phyloP scores from a whole-genome alignment of 1,140 invertebrate genomes.

The Diorhabda elongata region DNA sequence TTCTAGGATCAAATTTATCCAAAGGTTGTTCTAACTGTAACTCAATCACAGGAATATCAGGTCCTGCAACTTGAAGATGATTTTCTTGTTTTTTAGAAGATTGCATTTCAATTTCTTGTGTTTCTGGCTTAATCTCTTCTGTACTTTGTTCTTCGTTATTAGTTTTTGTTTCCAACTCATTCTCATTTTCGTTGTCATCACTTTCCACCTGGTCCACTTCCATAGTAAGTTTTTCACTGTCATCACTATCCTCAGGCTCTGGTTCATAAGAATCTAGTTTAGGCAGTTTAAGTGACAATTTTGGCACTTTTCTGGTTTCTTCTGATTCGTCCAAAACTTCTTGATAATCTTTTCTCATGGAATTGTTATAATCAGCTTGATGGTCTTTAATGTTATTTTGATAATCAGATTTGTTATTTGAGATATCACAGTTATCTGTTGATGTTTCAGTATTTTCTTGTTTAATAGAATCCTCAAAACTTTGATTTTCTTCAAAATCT shows the following conservation, averaged over 20 bases:
- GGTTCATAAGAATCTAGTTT: conserved; percentile 39
- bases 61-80: conserved; percentile 50
- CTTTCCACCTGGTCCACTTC: conserved; percentile 44
- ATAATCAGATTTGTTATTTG: neutral
- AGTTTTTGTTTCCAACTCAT: conserved; percentile 18
- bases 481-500: neutral
- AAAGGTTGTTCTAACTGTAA: conserved; percentile 68
- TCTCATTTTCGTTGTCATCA: conserved; percentile 34
- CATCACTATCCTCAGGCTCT: conserved; percentile 48
- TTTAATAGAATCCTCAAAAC: neutral
- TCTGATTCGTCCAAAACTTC: conserved; percentile 17
- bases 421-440: neutral
- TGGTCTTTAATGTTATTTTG: neutral
- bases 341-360: conserved; percentile 2
- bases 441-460: neutral
- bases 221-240: conserved; percentile 55
- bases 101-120: neutral
- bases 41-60: conserved; percentile 64
- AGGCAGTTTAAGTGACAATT: conserved; percentile 52
- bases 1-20: conserved; percentile 66
- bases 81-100: conserved; percentile 8
- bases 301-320: conserved; percentile 49
- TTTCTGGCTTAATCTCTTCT: conserved; percentile 16
- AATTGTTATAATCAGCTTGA: neutral
- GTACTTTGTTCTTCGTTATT: conserved; percentile 9